phyloP scores from a whole-genome alignment of 1,140 invertebrate genomes.

The Phymastichus coffea region DNA sequence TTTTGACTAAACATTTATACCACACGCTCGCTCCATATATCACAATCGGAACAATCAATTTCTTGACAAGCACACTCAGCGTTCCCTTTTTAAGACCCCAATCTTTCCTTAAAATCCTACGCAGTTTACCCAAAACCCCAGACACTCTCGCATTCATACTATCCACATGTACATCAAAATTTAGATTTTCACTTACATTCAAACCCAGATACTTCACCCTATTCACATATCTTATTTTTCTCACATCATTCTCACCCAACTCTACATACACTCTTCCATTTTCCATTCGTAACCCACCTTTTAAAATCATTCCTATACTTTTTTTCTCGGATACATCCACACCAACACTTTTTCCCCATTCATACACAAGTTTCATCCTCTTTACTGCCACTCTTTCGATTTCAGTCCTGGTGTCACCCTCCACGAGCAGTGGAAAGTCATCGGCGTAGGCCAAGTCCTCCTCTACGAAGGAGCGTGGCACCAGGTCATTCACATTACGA shows the following conservation, averaged over 20 bases:
- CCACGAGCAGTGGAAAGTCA: no score
- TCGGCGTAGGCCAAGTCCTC: no score
- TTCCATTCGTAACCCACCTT: background rate
- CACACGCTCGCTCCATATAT: background rate
- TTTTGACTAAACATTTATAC: background rate
- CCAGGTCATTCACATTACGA: no score
- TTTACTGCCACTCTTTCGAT: no score
- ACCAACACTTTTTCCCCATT: no score
- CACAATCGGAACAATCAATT: background rate
- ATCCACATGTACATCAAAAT: slow-evolving; percentile 21
- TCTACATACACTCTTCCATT: background rate
- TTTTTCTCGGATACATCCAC: slow-evolving; percentile 22
- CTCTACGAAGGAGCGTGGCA: no score
- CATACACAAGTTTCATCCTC: no score
- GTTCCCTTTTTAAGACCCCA: slow-evolving; percentile 4
- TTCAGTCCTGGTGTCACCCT: no score
- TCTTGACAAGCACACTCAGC: no score
- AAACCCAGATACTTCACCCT: slow-evolving; percentile 30
- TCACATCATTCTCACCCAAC: background rate
- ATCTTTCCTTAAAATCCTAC: slow-evolving; percentile 1
- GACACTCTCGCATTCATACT: background rate
- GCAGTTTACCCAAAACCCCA: background rate
- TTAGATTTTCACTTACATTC: slow-evolving; percentile 21
- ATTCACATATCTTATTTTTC: slow-evolving; percentile 5
- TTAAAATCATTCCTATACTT: slow-evolving; percentile 17